A percentile compares a stretch with the other conserved stretches of the same genome.
These are phyloP conservation scores for Aurelia aurita complex sp. Pacific DNA, from an alignment of 30 jellyfish, hydroid and myxozoan genomes.

Conservation along the genomic window DNA sequence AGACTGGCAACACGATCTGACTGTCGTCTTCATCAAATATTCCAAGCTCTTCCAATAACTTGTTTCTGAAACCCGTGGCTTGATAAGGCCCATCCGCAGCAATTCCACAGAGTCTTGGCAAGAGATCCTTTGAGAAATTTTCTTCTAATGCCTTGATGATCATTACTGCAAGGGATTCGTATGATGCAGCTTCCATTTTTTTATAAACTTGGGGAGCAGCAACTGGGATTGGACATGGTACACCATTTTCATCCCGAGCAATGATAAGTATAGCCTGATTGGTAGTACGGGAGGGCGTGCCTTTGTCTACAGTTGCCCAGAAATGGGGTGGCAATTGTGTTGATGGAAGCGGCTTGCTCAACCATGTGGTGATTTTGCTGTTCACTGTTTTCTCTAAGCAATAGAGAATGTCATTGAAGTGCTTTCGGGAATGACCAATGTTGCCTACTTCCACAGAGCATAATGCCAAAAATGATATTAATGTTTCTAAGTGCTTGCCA, in stretches of 20 bases:
- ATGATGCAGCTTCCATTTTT: slow-evolving; percentile 34
- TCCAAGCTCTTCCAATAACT: slow-evolving; percentile 33
- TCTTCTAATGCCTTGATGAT: slow-evolving; percentile 35
- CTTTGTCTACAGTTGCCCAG: slow-evolving; percentile 56
- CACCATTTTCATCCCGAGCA: slow-evolving; percentile 40
- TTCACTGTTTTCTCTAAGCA: slow-evolving; percentile 12
- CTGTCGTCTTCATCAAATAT: slow-evolving; percentile 4
- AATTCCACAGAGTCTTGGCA: slow-evolving; percentile 54
- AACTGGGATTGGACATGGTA: slow-evolving; percentile 46
- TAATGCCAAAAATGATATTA: slow-evolving; percentile 11
- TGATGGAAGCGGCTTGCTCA: slow-evolving; percentile 31
- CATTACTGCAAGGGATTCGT: slow-evolving; percentile 42
- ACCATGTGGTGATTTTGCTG: slow-evolving; percentile 10
- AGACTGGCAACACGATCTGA: slow-evolving; percentile 34
- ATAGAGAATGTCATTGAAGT: slow-evolving; percentile 32
- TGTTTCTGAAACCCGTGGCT: slow-evolving; percentile 28
- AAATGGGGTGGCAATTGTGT: slow-evolving; percentile 34
- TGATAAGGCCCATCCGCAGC: slow-evolving; percentile 65
- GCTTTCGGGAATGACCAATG: slow-evolving; percentile 38
- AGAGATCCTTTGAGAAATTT: slow-evolving; percentile 29
- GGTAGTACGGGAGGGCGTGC: slow-evolving; percentile 35
- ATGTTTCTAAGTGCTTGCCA: slow-evolving; percentile 26
- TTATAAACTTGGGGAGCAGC: slow-evolving; percentile 46
- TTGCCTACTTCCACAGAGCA: slow-evolving; percentile 25
- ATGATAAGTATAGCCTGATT: slow-evolving; percentile 48